Evolutionary conservation across 1,140 invertebrate genomes (phyloP).

Genomic region (Drosophila tani): DNA sequence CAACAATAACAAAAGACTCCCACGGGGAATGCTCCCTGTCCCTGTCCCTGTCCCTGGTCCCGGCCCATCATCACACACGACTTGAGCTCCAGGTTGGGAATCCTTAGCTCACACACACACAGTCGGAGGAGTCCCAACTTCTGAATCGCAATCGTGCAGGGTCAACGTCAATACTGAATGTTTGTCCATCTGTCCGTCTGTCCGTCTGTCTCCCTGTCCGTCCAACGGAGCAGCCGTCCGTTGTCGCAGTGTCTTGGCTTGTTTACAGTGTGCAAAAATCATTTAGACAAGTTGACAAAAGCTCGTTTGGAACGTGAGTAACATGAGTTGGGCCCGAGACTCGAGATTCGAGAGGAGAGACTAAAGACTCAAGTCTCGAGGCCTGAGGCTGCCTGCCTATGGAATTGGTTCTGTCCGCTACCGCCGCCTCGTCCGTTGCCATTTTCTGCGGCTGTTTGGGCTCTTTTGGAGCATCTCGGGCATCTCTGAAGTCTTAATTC

Average conservation of each 20-base stretch:
- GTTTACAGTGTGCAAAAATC: constrained; percentile 84
- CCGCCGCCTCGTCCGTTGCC: constrained; percentile 24
- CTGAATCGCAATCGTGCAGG: constrained; percentile 82
- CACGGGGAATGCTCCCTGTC: constrained; percentile 62
- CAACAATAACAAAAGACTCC: constrained; percentile 82
- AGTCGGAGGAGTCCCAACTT: constrained; percentile 61
- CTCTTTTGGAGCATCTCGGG: constrained; percentile 46
- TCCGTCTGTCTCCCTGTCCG: constrained; percentile 32
- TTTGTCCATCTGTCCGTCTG: constrained; percentile 32
- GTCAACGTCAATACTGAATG: constrained; percentile 78
- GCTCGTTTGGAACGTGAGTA: constrained; percentile 84
- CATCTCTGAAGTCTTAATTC: constrained; percentile 75
- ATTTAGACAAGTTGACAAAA: constrained; percentile 84
- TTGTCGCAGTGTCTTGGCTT: constrained; percentile 68
- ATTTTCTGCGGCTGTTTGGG: constrained; percentile 32
- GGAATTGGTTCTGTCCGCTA: constrained; percentile 54
- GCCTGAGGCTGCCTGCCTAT: constrained; percentile 48
- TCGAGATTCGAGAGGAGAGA: constrained; percentile 5
- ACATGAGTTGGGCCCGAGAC: constrained; percentile 69
- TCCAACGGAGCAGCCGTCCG: constrained; percentile 19
- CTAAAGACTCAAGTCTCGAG: constrained; percentile 10
- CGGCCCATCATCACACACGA: constrained; percentile 70
- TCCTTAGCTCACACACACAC: constrained; percentile 52
- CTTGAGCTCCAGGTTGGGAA: constrained; percentile 60
- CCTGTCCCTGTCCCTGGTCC: background rate